Evolutionary conservation across 2,797 vertebrate genomes (phyloP), one percentile per base, ranked within the genome.

Genomic region (Malurus splendens): DNA sequence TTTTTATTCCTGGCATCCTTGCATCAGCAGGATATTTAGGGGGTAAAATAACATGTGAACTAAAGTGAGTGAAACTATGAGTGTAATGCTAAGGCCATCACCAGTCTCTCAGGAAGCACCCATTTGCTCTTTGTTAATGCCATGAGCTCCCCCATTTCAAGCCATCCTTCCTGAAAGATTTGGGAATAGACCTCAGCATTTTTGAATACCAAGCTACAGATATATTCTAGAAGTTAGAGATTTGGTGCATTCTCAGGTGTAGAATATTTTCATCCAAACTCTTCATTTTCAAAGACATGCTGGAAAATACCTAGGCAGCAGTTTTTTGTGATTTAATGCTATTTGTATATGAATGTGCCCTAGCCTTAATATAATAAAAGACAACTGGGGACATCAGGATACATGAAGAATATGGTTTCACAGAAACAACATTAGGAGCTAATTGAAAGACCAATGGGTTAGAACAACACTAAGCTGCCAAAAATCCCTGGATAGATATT

Each of bases 351-450:
- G 65, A 82, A 62, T 62, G 67, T 86, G 88, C 57, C 47, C 48
- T 41, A 47, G 57, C 47, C 52, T 81, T 66, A 82, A 79, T 81
- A 60, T 93, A 81, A 78, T 38, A 84, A 23, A 91, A 68, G 84
- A 89, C 25, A 45, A 51, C 92, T 94, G 55, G 85, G 82, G 76
- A 95, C 78, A 87, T 94, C 25, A 92, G 66, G 76, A 59, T 12
- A 33, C 62, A 70, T 87, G 42, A 80, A 71, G 86, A 96, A 94
- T 93, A 93, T 18, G 19, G 78, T 88, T 95, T 93, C 89, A 59
- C 10, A 42, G 94, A 96, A 95, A 89, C 90, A 96, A 54, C 85
- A 93, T 94, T 95, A 95, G 95, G 87, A 95, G 82, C 87, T 93
- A 92, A 96, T 96, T 95, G 95, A 64, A 88, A 61, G 89, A 87